phyloP scores from a whole-genome alignment of 2,888 invertebrate species.

The Lasioglossum vierecki region DNA sequence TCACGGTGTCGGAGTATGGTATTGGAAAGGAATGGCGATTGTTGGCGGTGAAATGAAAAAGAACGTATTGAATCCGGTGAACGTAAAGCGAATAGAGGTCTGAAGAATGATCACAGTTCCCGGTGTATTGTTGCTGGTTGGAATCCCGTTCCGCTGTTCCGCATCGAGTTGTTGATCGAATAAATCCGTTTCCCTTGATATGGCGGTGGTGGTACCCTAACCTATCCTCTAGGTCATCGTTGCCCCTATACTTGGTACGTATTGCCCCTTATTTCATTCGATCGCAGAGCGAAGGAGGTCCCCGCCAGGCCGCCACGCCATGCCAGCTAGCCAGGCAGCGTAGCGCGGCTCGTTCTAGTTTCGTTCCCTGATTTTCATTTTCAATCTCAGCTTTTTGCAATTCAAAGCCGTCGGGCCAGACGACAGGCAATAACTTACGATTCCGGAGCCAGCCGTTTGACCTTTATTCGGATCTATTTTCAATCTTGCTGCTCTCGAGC shows the following conservation, averaged over 20 bases:
- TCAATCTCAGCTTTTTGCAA: conserved; percentile 54
- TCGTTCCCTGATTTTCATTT: conserved; percentile 49
- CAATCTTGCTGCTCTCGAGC: conserved; percentile 46
- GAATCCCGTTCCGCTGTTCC: conserved; percentile 17
- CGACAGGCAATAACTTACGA: conserved; percentile 52
- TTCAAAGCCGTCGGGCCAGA: conserved; percentile 42
- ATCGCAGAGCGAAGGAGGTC: background rate
- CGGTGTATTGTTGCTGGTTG: conserved; percentile 33
- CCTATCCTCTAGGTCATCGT: conserved; percentile 39
- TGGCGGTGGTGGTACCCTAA: background rate
- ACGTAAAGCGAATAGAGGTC: conserved; percentile 26
- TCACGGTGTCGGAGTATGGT: background rate
- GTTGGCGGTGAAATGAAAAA: conserved; percentile 24
- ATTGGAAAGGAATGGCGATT: background rate
- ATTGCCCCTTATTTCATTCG: conserved; percentile 53
- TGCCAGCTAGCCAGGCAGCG: background rate
- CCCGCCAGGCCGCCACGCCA: background rate
- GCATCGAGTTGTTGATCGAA: conserved; percentile 48
- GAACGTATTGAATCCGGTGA: conserved; percentile 17
- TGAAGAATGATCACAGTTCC: conserved; percentile 19
- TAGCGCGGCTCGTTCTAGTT: conserved; percentile 16
- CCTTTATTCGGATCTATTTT: conserved; percentile 58
- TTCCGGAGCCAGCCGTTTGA: conserved; percentile 45
- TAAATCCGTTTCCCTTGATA: conserved; percentile 54
- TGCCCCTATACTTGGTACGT: conserved; percentile 43